Conservation (phyloP, 2,113 vertebrate genomes). For the Crypturellus undulatus region DNA sequence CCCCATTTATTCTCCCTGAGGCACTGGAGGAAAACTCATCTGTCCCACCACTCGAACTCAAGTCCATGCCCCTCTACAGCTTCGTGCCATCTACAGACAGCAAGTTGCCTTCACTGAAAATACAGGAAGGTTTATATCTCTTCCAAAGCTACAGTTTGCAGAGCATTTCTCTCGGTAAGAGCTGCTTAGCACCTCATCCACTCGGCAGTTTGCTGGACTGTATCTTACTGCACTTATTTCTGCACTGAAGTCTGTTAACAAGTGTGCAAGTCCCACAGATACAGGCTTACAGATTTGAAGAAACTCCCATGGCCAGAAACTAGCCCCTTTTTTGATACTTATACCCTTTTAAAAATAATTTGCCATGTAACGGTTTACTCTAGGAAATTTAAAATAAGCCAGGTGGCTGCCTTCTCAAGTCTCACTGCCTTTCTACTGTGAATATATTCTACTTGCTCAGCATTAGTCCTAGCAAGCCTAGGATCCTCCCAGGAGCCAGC, state of each 20-base stretch:
- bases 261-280: background rate
- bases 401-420: background rate
- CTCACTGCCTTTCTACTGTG: background rate
- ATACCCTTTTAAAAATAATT: background rate
- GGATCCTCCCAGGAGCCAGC: too few relatives aligned
- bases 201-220: background rate
- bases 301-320: background rate
- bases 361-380: background rate
- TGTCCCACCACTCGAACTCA: too few relatives aligned
- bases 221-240: background rate
- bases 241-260: background rate
- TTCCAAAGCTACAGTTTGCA: background rate
- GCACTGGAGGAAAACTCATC: background rate
- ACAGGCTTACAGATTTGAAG: background rate
- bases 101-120: fast-evolving
- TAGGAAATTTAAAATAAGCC: background rate
- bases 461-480: background rate
- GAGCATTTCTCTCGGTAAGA: background rate
- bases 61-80: background rate
- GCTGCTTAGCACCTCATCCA: background rate
- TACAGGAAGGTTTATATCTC: background rate
- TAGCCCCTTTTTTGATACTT: too few relatives aligned
- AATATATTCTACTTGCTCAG: background rate
- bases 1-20: background rate
- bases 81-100: background rate